Base-by-base conservation (phyloP, 2,888 invertebrate genomes). In the Dascillus cervinus region DNA sequence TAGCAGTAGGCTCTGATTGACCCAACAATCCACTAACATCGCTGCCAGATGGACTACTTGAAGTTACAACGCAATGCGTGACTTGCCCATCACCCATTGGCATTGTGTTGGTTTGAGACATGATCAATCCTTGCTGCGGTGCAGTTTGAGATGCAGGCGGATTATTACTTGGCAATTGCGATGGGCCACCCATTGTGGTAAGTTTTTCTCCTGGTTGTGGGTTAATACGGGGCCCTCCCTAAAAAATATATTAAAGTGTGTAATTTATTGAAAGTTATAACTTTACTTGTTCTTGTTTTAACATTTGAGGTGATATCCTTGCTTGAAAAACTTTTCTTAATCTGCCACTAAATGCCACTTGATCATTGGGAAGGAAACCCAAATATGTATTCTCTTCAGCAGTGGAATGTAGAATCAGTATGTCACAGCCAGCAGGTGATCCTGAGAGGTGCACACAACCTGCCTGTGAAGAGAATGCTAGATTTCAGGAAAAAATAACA, bases 341-440 rank as follows among this genome's bases (percentile, higher is more conserved):
- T 37, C 85, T 66, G 46, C 85, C 85, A 0, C 87, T 86, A 60
- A 90, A 89, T 0, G 82, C 84, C 0, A 75, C 77, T 64, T 91
- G 91, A 64, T 90, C 89, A 58, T 87, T 88, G 0, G 90, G 90
- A 50, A 91, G 89, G 58, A 90, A 86, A 2, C 90, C 91, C 11
- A 90, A 69, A 56, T 85, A 89, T 0, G 84, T 82, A 51, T 82
- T 76, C 63, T 87, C 86, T 49, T 89, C 88, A 0, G 79, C 75
- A 3, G 88, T 87, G 63, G 87, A 90, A 17, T 90, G 65, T 2
- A 91, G 68, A 38, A 91, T 82, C 23, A 91, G 69, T 49, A 90
- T 87, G 50, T 88, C 88, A 1, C 75, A 55, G 2, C 60, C 44
- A 0, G 62, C 56, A 1, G 75, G 72, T 23, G 73, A 65, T 10